These are phyloP conservation scores for Indicator indicator DNA, from an alignment of 2,113 vertebrate species.

Conservation along the genomic window DNA sequence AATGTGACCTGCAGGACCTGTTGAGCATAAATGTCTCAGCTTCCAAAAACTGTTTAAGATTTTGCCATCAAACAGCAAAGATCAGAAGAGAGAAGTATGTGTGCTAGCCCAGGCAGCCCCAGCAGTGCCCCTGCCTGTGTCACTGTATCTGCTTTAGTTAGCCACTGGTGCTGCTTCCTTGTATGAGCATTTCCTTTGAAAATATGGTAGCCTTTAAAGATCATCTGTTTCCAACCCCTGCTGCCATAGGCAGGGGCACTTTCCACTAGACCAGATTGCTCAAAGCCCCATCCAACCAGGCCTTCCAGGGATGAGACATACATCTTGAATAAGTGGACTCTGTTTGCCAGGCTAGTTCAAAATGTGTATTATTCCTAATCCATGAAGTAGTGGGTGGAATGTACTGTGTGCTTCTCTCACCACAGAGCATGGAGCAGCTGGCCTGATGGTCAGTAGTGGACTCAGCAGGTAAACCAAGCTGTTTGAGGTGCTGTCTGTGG, in stretches of 20 bases:
- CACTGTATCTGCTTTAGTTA: neutral
- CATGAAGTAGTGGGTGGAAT: neutral
- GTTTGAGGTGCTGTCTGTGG: neutral
- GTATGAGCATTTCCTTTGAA: neutral
- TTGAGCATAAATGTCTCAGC: neutral
- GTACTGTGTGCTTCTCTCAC: neutral
- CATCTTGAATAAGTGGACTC: neutral
- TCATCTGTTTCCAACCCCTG: too few relatives aligned
- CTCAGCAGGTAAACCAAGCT: rapidly evolving
- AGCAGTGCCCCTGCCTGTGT: neutral
- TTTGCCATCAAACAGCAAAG: neutral
- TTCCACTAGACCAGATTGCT: too few relatives aligned
- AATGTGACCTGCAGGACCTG: neutral
- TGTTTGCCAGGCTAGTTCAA: neutral
- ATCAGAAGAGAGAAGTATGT: neutral
- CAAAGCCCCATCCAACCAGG: too few relatives aligned
- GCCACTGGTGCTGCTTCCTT: neutral
- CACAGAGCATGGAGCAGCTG: neutral
- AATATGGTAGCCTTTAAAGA: neutral
- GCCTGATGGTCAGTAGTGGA: neutral
- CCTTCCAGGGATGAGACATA: too few relatives aligned
- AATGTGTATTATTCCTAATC: neutral
- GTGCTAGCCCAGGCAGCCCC: neutral
- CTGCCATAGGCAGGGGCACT: too few relatives aligned
- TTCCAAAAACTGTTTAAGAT: neutral